Percentiles rank a stretch among this genome's conserved stretches.
phyloP scores from a whole-genome alignment of 23 tunicate species.

The Diplosoma virens region DNA sequence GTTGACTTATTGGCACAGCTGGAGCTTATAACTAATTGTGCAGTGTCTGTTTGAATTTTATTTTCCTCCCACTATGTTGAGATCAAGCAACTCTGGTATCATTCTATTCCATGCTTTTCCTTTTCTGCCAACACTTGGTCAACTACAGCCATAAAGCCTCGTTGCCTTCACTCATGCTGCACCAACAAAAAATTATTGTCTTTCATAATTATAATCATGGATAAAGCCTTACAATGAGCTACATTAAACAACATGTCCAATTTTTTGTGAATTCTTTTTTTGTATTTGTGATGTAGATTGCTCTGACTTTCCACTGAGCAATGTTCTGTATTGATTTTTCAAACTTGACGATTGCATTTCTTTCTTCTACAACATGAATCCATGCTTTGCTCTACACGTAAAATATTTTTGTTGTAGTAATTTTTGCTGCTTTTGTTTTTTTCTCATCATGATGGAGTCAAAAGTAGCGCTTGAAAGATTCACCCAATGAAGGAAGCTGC shows the following conservation, averaged over 20 bases:
- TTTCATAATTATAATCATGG: not conserved
- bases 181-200: not conserved
- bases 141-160: not conserved
- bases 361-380: conserved; percentile 17
- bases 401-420: not conserved
- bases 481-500: too few relatives aligned
- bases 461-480: too few relatives aligned
- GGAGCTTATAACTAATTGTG: not conserved
- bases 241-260: conserved; percentile 14
- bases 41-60: not conserved
- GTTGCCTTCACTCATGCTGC: not conserved
- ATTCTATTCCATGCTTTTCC: not conserved
- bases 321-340: not conserved
- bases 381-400: not conserved
- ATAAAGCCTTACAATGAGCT: conserved; percentile 7
- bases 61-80: not conserved
- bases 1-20: too few relatives aligned
- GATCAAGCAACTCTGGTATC: not conserved
- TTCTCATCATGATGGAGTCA: conserved; percentile 9
- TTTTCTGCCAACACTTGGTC: not conserved
- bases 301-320: not conserved
- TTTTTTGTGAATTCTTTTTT: not conserved
- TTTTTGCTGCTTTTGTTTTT: not conserved
- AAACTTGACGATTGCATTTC: conserved; percentile 13
- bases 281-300: not conserved